Conservation (phyloP, 2,797 vertebrate genomes). For the Poeciliopsis infans region DNA sequence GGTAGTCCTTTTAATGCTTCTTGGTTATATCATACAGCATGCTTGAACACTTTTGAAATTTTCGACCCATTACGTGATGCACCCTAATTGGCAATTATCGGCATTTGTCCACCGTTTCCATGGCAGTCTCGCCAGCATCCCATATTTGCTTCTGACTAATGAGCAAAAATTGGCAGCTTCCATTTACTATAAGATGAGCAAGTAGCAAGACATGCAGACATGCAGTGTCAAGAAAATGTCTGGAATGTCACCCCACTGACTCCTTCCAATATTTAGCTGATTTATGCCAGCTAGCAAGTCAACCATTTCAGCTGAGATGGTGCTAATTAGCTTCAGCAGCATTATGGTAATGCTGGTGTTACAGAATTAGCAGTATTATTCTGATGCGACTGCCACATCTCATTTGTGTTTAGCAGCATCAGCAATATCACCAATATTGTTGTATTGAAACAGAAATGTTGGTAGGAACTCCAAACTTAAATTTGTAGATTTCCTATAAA, state of each 20-base stretch:
- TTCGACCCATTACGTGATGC: not conserved
- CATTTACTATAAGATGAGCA: not conserved
- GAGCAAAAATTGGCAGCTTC: not conserved
- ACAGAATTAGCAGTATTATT: not conserved
- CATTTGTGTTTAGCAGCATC: too few relatives aligned
- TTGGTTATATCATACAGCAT: not conserved
- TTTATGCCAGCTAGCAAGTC: not conserved
- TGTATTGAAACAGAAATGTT: not conserved
- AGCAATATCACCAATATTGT: not conserved
- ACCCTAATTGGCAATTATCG: slow-evolving; percentile 2
- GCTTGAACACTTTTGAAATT: not conserved
- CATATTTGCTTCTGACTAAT: not conserved
- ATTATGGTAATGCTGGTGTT: not conserved
- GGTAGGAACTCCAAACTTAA: not conserved
- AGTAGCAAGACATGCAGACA: not conserved
- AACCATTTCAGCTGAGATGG: not conserved
- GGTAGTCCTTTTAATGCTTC: not conserved
- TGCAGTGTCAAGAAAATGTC: not conserved
- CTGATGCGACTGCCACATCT: too few relatives aligned
- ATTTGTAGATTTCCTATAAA: not conserved
- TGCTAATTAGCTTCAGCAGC: not conserved
- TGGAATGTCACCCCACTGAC: not conserved
- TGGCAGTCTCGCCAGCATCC: not conserved
- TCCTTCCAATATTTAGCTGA: not conserved
- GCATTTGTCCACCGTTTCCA: not conserved